Base-by-base conservation (phyloP, 2,888 invertebrate species). In the Crocallis elinguaria region DNA sequence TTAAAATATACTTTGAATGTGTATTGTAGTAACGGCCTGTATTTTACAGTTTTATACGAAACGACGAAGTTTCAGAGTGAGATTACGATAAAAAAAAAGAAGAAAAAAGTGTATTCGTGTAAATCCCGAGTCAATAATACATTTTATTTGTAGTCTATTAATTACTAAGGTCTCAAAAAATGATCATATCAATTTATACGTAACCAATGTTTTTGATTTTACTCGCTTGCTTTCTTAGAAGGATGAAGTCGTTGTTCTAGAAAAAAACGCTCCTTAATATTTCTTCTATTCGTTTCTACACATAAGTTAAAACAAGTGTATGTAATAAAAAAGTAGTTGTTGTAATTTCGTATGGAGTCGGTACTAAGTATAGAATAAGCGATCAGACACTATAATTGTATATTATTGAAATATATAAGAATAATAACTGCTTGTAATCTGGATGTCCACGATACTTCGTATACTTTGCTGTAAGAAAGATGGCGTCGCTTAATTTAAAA, bases 181-280 rank as follows among this genome's bases (percentile, higher is more conserved):
- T 79, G 82, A 88, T 90, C 90, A 90, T 90, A 90, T 90, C 90
- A 90, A 81, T 86, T 88, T 88, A 90, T 89, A 90, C 90, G 90
- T 90, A 90, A 88, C 79, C 66, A 66, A 71, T 74, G 54, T 64
- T 16, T 76, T 79, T 74, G 64, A 59, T 56, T 65, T 67, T 66
- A 72, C 75, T 75, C 80, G 86, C 86, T 84, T 84, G 86, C 86
- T 86, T 85, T 80, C 67, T 72, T 77, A 82, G 81, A 66, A 67
- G 66, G 23, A 33, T 32, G 43, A 43, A 11, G 30, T 17, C 3
- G 65, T 67, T 67, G 69, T 71, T 71, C 59, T 61, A 48, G 67
- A 70, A 70, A 33, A 30, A 39, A 29, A 19, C 32, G 73, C 75
- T 77, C 77, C 79, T 74, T 60, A 67, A 64, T 66, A 68, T 67